phyloP scores from a whole-genome alignment of 2,113 vertebrate genomes.

The Anguilla rostrata region DNA sequence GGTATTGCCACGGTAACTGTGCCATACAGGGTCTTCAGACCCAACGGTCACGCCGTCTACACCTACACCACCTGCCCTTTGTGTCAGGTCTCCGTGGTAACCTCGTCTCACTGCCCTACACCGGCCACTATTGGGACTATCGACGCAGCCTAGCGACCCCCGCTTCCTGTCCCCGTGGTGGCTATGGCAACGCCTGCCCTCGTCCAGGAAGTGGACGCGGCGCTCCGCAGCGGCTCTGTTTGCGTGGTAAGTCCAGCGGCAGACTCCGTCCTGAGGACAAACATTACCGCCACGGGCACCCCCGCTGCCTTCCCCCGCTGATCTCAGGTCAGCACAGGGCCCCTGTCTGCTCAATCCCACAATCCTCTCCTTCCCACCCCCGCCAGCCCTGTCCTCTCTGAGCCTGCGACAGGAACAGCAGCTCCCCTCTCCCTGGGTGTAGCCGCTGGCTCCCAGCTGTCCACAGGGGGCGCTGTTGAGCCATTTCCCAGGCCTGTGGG shows the following conservation, averaged over 20 bases:
- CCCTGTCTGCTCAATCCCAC: too few relatives aligned
- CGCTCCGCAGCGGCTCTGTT: not conserved
- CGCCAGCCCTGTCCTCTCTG: not conserved
- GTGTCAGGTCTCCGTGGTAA: not conserved
- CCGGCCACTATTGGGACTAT: not conserved
- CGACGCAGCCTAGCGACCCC: not conserved
- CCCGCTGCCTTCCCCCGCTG: not conserved
- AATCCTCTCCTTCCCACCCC: not conserved
- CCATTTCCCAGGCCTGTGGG: slow-evolving; percentile 45
- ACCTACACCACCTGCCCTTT: not conserved
- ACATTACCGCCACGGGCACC: not conserved
- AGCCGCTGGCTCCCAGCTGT: not conserved
- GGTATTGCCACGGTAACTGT: not conserved
- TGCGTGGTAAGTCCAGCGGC: slow-evolving; percentile 1
- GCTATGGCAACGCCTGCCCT: not conserved
- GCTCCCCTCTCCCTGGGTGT: not conserved
- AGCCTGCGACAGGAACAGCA: not conserved
- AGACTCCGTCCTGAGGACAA: not conserved
- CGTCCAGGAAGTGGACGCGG: not conserved
- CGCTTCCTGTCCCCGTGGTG: not conserved
- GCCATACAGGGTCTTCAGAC: not conserved
- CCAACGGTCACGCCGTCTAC: not conserved
- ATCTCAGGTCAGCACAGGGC: not conserved
- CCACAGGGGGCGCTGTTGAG: not conserved
- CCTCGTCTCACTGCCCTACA: not conserved